Base-by-base conservation (phyloP, 2,113 vertebrate species). In the Grantiella picta region DNA sequence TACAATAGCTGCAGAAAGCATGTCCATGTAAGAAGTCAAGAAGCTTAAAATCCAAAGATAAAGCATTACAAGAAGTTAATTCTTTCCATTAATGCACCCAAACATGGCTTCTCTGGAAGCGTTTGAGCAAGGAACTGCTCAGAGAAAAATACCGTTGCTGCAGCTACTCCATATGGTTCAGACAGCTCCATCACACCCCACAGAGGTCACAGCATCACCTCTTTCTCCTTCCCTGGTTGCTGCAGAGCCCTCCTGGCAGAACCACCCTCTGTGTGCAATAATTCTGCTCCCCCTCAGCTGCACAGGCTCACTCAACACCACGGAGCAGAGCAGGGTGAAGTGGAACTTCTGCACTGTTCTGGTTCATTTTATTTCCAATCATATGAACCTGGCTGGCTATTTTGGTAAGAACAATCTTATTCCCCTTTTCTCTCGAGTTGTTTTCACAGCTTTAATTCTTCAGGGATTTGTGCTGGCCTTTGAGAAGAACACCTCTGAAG, bases 401-500 rank as follows among this genome's bases (percentile, higher is more conserved):
- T 91, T 89, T 40, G 35, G 64, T 81, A 49, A 80, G 63, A 90
- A 72, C 24, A 44, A 57, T 60, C 90, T 56, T 33, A 75, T 90
- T 93, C 71, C 56, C 22, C 66, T 81, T 71, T 83, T 56, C 53
- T 80, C 75, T 60, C 61, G 23, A 22, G 80, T 94, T 94, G 66
- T 93, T 96, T 95, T 92, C 85, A 88, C 88, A 92, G 88, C 71
- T 90, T 77, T 77, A 92, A 63, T 63, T 47, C 71, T 80, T 64
- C 71, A 94, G 91, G 69, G 68, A 54, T 88, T 94, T 92, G 29
- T 60, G 60, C 68, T 83, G 52, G 75, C 84, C 82, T 90, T 94
- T 70, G 79, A 92, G 94, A 95, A n/a, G 70, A 88, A 27, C 82
- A 95, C 82, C 79, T 95, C 77, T 90, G 87, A 90, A 82, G 79